Conservation (phyloP, 2,888 invertebrate species). For the Synergus itoensis region DNA sequence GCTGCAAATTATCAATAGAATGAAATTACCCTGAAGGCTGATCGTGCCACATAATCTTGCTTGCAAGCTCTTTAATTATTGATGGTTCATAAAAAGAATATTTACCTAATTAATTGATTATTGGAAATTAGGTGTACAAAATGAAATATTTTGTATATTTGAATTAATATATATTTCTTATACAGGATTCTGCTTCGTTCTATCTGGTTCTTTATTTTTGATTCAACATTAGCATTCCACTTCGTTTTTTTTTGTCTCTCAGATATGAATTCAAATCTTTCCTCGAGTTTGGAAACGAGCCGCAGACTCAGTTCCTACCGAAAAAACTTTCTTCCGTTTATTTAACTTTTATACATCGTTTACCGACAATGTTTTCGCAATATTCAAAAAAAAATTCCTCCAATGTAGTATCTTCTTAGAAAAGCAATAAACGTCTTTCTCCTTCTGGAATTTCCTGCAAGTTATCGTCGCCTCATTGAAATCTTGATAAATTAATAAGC, state of each 20-base stretch:
- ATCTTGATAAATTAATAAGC: conserved; percentile 13
- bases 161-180: no score
- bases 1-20: neutral
- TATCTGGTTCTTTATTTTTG: no score
- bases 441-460: neutral
- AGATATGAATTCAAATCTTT: neutral
- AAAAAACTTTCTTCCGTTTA: neutral
- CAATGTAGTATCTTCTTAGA: neutral
- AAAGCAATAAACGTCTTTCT: neutral
- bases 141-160: neutral
- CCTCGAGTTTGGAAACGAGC: neutral
- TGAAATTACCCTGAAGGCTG: neutral
- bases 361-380: neutral
- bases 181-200: no score
- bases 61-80: neutral
- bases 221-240: no score
- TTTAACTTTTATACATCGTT: neutral
- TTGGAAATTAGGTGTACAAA: no score
- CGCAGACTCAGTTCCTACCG: no score
- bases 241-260: no score
- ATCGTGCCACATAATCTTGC: neutral
- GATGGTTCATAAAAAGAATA: neutral
- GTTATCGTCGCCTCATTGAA: neutral
- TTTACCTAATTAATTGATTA: neutral
- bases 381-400: no score